phyloP scores from a whole-genome alignment of 1,140 invertebrate species.

The Meteorus sp. region DNA sequence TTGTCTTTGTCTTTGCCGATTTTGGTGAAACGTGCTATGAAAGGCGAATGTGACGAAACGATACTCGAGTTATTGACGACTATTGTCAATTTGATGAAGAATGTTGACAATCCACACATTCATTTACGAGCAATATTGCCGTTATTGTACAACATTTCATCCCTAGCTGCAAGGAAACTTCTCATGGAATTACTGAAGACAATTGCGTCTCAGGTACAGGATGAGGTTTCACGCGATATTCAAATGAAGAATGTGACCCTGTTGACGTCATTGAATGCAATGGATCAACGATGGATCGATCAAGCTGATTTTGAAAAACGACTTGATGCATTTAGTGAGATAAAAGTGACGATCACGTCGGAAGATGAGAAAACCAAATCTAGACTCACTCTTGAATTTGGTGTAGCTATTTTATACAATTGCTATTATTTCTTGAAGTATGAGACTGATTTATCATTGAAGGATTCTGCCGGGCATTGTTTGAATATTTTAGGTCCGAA shows the following conservation, averaged over 20 bases:
- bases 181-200: slow-evolving; percentile 56
- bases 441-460: slow-evolving; percentile 80
- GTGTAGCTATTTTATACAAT: slow-evolving; percentile 77
- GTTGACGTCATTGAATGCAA: slow-evolving; percentile 79
- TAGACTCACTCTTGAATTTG: slow-evolving; percentile 65
- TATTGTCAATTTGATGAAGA: slow-evolving; percentile 72
- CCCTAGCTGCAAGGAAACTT: slow-evolving; percentile 66
- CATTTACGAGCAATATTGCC: slow-evolving; percentile 71
- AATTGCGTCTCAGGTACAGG: slow-evolving; percentile 54
- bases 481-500: slow-evolving; percentile 68
- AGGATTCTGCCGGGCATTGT: slow-evolving; percentile 76
- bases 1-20: slow-evolving; percentile 75
- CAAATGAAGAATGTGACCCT: slow-evolving; percentile 56
- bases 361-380: slow-evolving; percentile 38
- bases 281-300: slow-evolving; percentile 81
- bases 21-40: slow-evolving; percentile 65
- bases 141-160: slow-evolving; percentile 65
- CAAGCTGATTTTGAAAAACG: slow-evolving; percentile 88
- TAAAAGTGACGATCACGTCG: slow-evolving; percentile 64
- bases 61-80: slow-evolving; percentile 70
- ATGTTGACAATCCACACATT: slow-evolving; percentile 65
- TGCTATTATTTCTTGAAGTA: slow-evolving; percentile 77
- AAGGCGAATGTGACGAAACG: slow-evolving; percentile 60
- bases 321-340: slow-evolving; percentile 70
- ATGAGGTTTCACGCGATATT: slow-evolving; percentile 35